Base-by-base conservation (phyloP, 2,888 invertebrate genomes). In the Nysson spinosus region DNA sequence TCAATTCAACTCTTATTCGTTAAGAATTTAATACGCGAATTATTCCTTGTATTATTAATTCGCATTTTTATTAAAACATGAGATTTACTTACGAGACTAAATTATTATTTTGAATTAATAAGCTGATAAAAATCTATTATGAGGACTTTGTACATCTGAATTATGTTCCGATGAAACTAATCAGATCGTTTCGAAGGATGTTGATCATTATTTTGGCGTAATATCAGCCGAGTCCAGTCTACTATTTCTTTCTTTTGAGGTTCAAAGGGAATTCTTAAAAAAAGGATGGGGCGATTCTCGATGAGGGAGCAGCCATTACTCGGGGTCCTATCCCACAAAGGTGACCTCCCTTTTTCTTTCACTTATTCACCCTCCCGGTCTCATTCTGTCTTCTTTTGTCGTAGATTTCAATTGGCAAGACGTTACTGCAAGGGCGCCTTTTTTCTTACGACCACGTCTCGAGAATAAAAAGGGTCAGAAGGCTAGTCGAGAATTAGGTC, bases 391-490 rank as follows among this genome's bases (percentile, higher is more conserved):
- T 52, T 14, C 75, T 64, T 74, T 74, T 74, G 70, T 75, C 46
- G 54, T 11, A 32, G 50, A 69, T 75, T 72, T 75, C 75, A 75
- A 75, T 75, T 69, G 75, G 72, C 61, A 60, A 68, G 62, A 26
- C 62, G 43, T 49, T 66, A 49, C 54, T 28, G 37, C 50, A 26
- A 49, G 69, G 54, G 51, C 39, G 47, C 50, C 26, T 30, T 20
- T 43, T 47, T 39, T 42, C 54, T 46, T 51, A 30, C 51, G 42
- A 26, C 32, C 37, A 19, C 37, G 26, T 28, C 52, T 2, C 9
- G 26, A 17, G 40, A 17, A 51, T 17, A 63, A 60, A 51, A 56
- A 32, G 43, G 43, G 35, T 32, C 61, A 16, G 22, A n/a, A 46
- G 4, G 42, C 17, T 40, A 20, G 16, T 12, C 17, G 17, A 17